Conservation (phyloP, 2,113 vertebrate species). For the Channa maculata region DNA sequence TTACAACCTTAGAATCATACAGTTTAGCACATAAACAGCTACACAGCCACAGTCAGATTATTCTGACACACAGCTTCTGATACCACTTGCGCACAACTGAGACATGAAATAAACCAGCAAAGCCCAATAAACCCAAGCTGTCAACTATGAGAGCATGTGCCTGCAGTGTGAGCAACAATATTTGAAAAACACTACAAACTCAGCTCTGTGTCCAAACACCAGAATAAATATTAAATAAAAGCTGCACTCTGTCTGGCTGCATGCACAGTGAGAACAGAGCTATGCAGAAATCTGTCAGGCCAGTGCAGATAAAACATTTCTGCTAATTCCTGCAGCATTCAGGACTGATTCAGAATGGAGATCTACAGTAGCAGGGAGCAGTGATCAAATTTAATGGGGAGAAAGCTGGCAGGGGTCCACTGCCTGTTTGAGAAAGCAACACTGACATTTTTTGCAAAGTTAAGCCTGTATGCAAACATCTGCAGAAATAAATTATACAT, state of each 20-base stretch:
- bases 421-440: constrained; percentile 29
- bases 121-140: constrained; percentile 34
- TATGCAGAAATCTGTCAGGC: constrained; percentile 43
- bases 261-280: constrained; percentile 10
- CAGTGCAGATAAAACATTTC: constrained; percentile 36
- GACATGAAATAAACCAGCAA: constrained; percentile 38
- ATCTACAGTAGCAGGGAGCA: constrained; percentile 27
- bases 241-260: constrained; percentile 63
- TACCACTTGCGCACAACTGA: constrained; percentile 18
- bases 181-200: constrained; percentile 23
- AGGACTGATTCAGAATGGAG: constrained; percentile 16
- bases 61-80: not conserved
- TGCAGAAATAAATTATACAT: constrained; percentile 43
- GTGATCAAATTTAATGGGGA: constrained; percentile 20
- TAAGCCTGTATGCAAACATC: constrained; percentile 26
- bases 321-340: constrained; percentile 48
- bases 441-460: constrained; percentile 37
- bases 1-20: not conserved
- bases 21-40: constrained; percentile 2
- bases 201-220: constrained; percentile 37
- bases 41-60: not conserved
- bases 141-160: constrained; percentile 28
- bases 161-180: constrained; percentile 16
- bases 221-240: constrained; percentile 73
- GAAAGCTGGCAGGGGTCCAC: constrained; percentile 35